A percentile compares a stretch with the other conserved stretches of the same genome.
phyloP scores from a whole-genome alignment of 2,888 invertebrate species.

The Norana najaformis region DNA sequence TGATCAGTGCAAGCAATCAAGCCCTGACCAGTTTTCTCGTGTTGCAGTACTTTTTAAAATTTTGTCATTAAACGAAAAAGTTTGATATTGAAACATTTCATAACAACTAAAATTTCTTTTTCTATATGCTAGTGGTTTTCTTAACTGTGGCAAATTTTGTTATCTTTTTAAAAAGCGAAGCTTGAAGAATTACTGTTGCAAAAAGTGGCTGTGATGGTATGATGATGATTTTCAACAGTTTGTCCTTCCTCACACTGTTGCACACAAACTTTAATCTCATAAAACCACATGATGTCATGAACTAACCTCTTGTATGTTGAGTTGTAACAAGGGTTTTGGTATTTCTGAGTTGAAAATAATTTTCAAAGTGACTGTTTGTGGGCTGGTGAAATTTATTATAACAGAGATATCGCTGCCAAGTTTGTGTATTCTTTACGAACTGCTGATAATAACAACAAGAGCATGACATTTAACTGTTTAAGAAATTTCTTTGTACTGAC shows the following conservation, averaged over 20 bases:
- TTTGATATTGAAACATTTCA: neutral
- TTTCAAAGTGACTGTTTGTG: too few species aligned
- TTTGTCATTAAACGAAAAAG: neutral
- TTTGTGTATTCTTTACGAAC: neutral
- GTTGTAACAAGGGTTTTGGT: neutral
- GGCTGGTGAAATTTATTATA: too few species aligned
- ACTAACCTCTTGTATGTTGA: neutral
- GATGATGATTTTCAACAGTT: neutral
- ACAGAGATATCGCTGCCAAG: neutral
- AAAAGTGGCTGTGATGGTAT: constrained; percentile 6
- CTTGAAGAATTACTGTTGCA: constrained; percentile 13
- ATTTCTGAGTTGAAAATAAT: too few species aligned
- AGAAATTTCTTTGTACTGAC: neutral
- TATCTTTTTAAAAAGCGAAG: neutral
- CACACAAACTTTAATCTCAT: neutral
- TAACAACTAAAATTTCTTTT: neutral
- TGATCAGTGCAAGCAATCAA: neutral
- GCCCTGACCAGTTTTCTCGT: neutral
- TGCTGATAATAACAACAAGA: neutral
- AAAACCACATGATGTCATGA: neutral
- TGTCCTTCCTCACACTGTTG: neutral
- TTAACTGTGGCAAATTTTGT: neutral
- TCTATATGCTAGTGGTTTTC: neutral
- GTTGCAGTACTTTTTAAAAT: neutral
- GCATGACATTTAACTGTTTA: neutral